Base-by-base conservation (phyloP, 2,888 invertebrate species). In the Gasteruption jaculator region DNA sequence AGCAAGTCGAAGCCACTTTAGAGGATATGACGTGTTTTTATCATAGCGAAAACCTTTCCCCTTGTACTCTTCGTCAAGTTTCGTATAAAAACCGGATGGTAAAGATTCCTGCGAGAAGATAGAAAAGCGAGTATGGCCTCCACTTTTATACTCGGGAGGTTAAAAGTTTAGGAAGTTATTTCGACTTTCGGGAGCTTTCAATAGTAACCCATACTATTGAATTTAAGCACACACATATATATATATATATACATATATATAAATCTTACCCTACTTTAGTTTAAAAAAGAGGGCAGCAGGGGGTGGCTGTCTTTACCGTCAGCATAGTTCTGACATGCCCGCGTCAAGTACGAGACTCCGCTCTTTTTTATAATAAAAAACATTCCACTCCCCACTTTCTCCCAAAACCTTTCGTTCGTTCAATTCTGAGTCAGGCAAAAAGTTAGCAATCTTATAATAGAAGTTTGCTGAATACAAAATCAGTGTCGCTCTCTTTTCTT, bases 161-260 rank as follows among this genome's bases (percentile, higher is more conserved):
- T 59, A 58, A n/a, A 60, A 64, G 60, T 65, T 65, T 57, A 51
- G 53, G 47, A 65, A 66, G 63, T 66, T 66, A 66, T 66, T 66
- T 63, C 58, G 62, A 62, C 61, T 66, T 61, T 61, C 49, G 48
- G 44, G n/a, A n/a, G n/a, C n/a, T n/a, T n/a, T n/a, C n/a, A n/a
- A n/a, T n/a, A n/a, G n/a, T n/a, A n/a, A n/a, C n/a, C n/a, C n/a
- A n/a, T n/a, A n/a, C n/a, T n/a, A n/a, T n/a, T n/a, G n/a, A n/a
- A n/a, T n/a, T n/a, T n/a, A n/a, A n/a, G n/a, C n/a, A n/a, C n/a
- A n/a, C n/a, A n/a, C n/a, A n/a, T n/a, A n/a, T n/a, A n/a, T n/a
- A n/a, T n/a, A n/a, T n/a, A n/a, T n/a, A n/a, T n/a, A n/a, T n/a
- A n/a, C n/a, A n/a, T n/a, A n/a, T n/a, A n/a, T n/a, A n/a, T n/a